Conservation (phyloP, 2,113 vertebrate species). For the Chaetorhynchus papuensis region DNA sequence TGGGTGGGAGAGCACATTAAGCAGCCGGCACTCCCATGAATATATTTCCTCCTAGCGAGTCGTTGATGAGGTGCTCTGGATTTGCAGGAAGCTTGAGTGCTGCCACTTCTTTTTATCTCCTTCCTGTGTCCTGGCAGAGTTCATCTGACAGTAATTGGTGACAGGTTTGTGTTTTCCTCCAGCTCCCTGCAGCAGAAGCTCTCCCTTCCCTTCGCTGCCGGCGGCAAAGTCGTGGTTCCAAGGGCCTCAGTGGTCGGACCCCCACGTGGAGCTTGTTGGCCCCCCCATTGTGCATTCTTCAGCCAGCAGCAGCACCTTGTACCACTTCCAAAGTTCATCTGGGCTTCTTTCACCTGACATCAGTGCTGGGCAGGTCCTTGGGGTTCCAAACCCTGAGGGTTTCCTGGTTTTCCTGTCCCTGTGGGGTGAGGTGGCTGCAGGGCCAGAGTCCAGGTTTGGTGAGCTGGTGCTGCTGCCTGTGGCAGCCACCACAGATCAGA, state of each 20-base stretch:
- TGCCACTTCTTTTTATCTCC: background rate
- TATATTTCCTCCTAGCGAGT: background rate
- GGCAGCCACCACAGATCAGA: background rate
- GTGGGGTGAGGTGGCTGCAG: background rate
- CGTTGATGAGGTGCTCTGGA: background rate
- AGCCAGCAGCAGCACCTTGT: background rate
- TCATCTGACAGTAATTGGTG: background rate
- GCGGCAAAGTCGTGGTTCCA: rapidly evolving
- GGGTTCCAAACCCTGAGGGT: background rate
- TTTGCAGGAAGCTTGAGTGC: constrained; percentile 12
- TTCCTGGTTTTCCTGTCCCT: background rate
- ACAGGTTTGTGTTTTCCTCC: background rate
- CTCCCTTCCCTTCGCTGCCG: background rate
- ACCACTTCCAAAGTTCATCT: background rate
- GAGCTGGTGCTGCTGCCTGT: background rate
- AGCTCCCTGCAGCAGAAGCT: background rate
- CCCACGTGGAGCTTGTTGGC: background rate
- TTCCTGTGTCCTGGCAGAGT: background rate
- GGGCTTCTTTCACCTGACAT: background rate
- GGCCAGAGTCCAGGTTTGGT: background rate
- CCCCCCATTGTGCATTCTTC: background rate
- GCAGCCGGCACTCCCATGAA: background rate
- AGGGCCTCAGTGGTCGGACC: background rate
- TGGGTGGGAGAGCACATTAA: background rate
- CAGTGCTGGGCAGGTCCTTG: background rate